Conservation (phyloP, 2,888 invertebrate species). For the Leptopilina syphax region DNA sequence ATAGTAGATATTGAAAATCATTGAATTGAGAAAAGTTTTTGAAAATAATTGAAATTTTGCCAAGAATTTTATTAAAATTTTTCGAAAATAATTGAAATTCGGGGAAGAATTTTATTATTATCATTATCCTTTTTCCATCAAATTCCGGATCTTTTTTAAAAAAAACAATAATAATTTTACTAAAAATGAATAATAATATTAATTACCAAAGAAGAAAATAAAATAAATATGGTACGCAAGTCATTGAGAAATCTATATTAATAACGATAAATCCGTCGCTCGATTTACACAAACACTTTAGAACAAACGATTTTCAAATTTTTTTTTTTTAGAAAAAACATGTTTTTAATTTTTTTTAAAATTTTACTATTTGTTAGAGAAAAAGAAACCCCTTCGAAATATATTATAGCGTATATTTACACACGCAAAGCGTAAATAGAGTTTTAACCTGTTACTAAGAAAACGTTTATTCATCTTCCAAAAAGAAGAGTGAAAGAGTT, state of each 20-base stretch:
- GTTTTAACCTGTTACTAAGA: constrained; percentile 2
- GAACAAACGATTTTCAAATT: background rate
- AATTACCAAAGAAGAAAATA: no score
- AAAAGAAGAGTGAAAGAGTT: no score
- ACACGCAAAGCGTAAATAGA: constrained; percentile 17
- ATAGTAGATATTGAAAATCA: no score
- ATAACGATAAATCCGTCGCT: constrained; percentile 1
- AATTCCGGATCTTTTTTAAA: no score
- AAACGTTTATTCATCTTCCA: background rate
- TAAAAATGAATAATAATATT: no score
- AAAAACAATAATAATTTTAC: no score
- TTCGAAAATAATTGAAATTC: background rate
- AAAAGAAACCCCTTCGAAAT: background rate
- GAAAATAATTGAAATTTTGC: no score
- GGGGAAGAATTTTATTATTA: no score
- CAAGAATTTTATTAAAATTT: no score
- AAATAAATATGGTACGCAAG: constrained; percentile 3
- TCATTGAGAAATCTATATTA: background rate
- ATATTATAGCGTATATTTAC: background rate
- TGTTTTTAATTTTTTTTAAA: background rate
- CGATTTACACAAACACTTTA: background rate
- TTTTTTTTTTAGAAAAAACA: background rate
- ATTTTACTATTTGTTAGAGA: background rate
- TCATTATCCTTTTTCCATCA: no score
- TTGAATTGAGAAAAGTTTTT: no score